phyloP scores from a whole-genome alignment of 2,113 vertebrate species.

The Cepphus grylle region DNA sequence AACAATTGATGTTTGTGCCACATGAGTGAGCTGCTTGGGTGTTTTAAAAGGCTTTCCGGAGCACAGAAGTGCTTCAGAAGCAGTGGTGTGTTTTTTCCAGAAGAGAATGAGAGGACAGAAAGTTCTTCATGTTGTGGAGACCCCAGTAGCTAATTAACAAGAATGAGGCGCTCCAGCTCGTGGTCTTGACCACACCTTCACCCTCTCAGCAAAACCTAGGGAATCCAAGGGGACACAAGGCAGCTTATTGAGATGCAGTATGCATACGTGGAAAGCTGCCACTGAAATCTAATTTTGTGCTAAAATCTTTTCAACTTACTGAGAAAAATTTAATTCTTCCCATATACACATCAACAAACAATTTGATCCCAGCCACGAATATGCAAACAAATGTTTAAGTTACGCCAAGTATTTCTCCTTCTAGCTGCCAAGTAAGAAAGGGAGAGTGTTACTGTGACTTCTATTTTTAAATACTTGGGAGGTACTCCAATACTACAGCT shows the following conservation, averaged over 20 bases:
- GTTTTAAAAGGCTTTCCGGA: not conserved
- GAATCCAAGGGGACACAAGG: not conserved
- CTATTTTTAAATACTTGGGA: constrained; percentile 57
- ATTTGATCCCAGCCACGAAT: constrained; percentile 39
- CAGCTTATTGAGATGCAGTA: not conserved
- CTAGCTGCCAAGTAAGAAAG: constrained; percentile 44
- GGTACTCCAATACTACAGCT: not conserved
- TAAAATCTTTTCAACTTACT: not conserved
- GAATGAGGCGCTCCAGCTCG: fast-evolving
- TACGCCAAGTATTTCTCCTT: constrained; percentile 33
- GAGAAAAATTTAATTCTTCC: constrained; percentile 29
- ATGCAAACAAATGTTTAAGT: constrained; percentile 52
- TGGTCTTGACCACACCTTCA: not conserved
- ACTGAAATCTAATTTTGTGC: not conserved
- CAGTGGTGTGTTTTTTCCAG: not conserved
- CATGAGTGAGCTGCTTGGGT: not conserved
- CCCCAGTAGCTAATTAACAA: not conserved
- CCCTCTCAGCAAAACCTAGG: not conserved
- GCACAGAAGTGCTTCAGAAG: not conserved
- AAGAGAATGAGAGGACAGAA: not conserved
- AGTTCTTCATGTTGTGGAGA: not conserved
- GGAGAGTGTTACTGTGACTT: constrained; percentile 37
- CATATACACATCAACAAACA: constrained; percentile 21
- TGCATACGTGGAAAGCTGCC: not conserved
- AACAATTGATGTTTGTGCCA: constrained; percentile 4